phyloP scores from a whole-genome alignment of 2,113 vertebrate species.

The Tauraco erythrolophus region DNA sequence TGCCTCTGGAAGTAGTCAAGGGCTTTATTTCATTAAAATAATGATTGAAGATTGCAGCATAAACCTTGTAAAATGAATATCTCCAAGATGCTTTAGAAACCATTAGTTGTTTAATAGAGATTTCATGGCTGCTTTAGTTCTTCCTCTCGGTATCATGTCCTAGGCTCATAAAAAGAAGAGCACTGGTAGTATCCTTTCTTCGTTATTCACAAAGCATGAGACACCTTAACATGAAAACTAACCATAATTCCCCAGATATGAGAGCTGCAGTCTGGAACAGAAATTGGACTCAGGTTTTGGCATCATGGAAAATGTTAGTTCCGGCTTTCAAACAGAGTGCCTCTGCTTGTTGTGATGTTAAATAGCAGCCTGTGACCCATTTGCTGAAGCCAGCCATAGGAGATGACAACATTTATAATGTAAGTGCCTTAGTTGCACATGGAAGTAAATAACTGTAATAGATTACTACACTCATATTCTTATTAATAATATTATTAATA shows the following conservation, averaged over 20 bases:
- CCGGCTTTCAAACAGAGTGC: not conserved
- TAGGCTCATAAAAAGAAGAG: not conserved
- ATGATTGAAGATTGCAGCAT: conserved; percentile 21
- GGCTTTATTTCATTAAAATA: conserved; percentile 53
- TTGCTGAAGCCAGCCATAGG: not conserved
- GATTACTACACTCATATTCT: not conserved
- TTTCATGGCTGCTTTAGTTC: conserved; percentile 52
- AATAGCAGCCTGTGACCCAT: not conserved
- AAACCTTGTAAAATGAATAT: conserved; percentile 33
- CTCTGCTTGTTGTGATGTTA: not conserved
- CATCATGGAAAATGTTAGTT: not conserved
- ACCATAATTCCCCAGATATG: not conserved
- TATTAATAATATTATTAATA: not conserved
- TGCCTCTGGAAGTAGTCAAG: conserved; percentile 32
- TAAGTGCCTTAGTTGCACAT: not conserved
- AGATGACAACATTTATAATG: not conserved
- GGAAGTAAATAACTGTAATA: not conserved
- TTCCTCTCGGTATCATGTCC: conserved; percentile 15
- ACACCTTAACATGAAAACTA: not conserved
- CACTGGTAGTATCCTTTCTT: not conserved
- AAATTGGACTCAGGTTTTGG: not conserved
- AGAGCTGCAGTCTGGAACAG: not conserved
- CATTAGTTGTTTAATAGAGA: conserved; percentile 50
- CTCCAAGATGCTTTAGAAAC: conserved; percentile 55
- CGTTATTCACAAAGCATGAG: not conserved